Percentiles rank a stretch among this genome's conserved stretches.
Conservation (phyloP, 2,888 invertebrate genomes). For the Pegoplata infirma region DNA sequence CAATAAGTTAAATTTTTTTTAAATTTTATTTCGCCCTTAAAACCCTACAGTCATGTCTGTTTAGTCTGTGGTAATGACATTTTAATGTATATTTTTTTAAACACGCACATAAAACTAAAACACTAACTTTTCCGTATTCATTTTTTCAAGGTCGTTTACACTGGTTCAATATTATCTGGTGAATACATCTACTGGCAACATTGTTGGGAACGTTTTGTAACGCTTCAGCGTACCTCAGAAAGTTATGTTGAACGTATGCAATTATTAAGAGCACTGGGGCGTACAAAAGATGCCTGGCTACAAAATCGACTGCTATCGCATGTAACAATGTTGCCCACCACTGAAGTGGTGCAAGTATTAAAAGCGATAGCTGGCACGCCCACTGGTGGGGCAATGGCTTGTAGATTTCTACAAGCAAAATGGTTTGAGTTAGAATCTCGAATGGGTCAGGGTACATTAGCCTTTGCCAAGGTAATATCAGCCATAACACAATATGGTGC, state of each 20-base stretch:
- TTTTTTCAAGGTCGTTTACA: slow-evolving; percentile 78
- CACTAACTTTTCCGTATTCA: neutral
- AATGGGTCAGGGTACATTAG: slow-evolving; percentile 76
- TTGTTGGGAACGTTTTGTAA: slow-evolving; percentile 77
- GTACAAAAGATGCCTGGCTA: slow-evolving; percentile 78
- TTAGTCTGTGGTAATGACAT: too few species aligned
- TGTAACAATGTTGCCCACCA: slow-evolving; percentile 77
- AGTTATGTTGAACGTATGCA: slow-evolving; percentile 78
- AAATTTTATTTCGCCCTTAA: too few species aligned
- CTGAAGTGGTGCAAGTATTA: slow-evolving; percentile 77
- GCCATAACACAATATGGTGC: slow-evolving; percentile 78
- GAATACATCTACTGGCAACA: slow-evolving; percentile 78
- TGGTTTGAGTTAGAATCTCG: slow-evolving; percentile 78
- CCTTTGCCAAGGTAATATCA: slow-evolving; percentile 78
- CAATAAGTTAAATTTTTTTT: too few species aligned
- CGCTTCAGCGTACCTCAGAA: slow-evolving; percentile 75
- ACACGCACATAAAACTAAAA: too few species aligned
- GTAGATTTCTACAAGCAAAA: slow-evolving; percentile 78
- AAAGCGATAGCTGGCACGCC: slow-evolving; percentile 78
- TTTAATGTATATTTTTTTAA: too few species aligned
- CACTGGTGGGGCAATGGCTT: slow-evolving; percentile 78
- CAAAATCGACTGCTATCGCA: slow-evolving; percentile 78
- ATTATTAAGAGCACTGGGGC: slow-evolving; percentile 75
- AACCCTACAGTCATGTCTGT: too few species aligned
- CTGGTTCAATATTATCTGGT: slow-evolving; percentile 78